Evolutionary conservation across 1,140 invertebrate genomes (phyloP).

Genomic region (Anthonomus grandis): DNA sequence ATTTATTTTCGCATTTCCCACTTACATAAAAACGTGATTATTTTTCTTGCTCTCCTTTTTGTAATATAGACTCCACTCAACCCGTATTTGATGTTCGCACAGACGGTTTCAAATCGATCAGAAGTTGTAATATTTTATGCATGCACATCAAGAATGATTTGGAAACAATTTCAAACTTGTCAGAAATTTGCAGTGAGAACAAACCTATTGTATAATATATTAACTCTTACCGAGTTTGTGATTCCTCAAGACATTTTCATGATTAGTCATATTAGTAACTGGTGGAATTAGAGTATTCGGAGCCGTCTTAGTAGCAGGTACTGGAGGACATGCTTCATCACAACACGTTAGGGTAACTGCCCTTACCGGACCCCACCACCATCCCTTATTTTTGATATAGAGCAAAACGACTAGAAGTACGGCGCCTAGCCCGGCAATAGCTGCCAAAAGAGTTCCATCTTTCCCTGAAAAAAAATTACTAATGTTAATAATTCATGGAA

Average conservation of each 20-base stretch:
- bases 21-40: too few species aligned
- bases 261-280: constrained; percentile 16
- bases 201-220: too few species aligned
- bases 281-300: constrained; percentile 50
- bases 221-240: constrained; percentile 44
- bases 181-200: too few species aligned
- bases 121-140: too few species aligned
- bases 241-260: too few species aligned
- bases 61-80: too few species aligned
- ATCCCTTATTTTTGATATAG: constrained; percentile 76
- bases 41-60: too few species aligned
- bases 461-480: constrained; percentile 56
- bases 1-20: too few species aligned
- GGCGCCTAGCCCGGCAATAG: constrained; percentile 69
- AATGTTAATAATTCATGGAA: background rate
- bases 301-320: constrained; percentile 50
- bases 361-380: constrained; percentile 61
- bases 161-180: too few species aligned
- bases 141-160: too few species aligned
- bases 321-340: constrained; percentile 53
- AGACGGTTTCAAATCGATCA: too few species aligned
- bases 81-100: too few species aligned
- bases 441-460: constrained; percentile 75
- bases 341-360: constrained; percentile 55
- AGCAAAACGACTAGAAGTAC: constrained; percentile 74